Evolutionary conservation across 2,113 vertebrate species (phyloP).

Genomic region (Silurus asotus): DNA sequence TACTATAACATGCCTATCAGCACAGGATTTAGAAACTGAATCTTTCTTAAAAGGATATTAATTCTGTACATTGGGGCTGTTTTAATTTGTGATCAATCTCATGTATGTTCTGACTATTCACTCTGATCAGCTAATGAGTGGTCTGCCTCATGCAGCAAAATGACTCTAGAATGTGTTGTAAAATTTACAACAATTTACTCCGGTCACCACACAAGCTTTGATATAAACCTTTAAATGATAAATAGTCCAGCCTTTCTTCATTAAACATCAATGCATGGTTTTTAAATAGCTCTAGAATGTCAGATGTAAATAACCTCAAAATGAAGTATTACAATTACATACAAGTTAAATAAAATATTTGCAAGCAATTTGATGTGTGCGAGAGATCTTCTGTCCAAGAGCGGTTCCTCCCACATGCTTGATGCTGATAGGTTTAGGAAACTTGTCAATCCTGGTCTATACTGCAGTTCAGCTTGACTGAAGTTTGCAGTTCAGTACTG

Average conservation of each 20-base stretch:
- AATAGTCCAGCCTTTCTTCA: not conserved
- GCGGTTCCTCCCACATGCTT: slow-evolving; percentile 15
- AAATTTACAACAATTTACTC: not conserved
- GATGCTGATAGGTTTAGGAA: slow-evolving; percentile 32
- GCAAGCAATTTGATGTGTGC: not conserved
- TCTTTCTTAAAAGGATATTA: not conserved
- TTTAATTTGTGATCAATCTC: not conserved
- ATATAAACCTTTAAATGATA: not conserved
- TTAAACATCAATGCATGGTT: not conserved
- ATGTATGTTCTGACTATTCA: not conserved
- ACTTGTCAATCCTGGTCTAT: slow-evolving; percentile 43
- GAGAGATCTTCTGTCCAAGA: not conserved
- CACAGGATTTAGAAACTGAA: not conserved
- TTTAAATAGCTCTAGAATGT: not conserved
- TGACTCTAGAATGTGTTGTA: not conserved
- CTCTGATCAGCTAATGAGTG: not conserved
- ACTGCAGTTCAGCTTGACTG: slow-evolving; percentile 42
- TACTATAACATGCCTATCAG: not conserved
- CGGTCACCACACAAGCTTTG: not conserved
- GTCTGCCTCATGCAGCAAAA: not conserved
- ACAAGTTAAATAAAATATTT: not conserved
- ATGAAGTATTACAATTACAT: not conserved
- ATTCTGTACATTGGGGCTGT: not conserved
- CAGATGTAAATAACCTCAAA: not conserved
- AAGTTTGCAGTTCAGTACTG: slow-evolving; percentile 54